phyloP scores from a whole-genome alignment of 2,797 vertebrate genomes.

The Pogoniulus pusillus region DNA sequence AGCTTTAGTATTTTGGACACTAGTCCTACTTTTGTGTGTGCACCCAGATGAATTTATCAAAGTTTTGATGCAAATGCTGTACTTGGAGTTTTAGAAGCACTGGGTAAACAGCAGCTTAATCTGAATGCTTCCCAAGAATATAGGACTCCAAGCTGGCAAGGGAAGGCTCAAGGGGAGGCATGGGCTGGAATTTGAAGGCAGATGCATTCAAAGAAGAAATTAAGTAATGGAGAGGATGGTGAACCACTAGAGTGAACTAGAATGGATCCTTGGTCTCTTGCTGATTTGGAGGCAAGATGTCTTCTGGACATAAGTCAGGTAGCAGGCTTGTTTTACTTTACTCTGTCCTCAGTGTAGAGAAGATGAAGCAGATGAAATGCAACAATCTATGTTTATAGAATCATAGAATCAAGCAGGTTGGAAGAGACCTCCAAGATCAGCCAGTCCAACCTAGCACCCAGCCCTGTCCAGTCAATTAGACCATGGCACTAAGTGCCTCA shows the following conservation, averaged over 20 bases:
- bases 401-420: no score
- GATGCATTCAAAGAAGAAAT: neutral
- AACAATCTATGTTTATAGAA: accelerated
- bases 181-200: neutral
- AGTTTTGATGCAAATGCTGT: neutral
- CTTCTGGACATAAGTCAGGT: neutral
- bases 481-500: no score
- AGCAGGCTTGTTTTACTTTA: neutral
- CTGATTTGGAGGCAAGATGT: neutral
- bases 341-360: neutral
- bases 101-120: constrained; percentile 16
- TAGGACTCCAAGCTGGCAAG: neutral
- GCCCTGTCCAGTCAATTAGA: no score
- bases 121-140: neutral
- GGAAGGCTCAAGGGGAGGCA: neutral
- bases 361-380: neutral
- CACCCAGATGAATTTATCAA: constrained; percentile 5
- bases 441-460: no score
- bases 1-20: constrained; percentile 54
- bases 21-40: constrained; percentile 48
- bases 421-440: no score
- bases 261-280: neutral
- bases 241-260: neutral
- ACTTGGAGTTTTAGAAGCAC: neutral
- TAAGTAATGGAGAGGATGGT: neutral